Percentiles rank a stretch among this genome's conserved stretches.
Conservation (phyloP, 2,888 invertebrate genomes). For the Boloria selene region DNA sequence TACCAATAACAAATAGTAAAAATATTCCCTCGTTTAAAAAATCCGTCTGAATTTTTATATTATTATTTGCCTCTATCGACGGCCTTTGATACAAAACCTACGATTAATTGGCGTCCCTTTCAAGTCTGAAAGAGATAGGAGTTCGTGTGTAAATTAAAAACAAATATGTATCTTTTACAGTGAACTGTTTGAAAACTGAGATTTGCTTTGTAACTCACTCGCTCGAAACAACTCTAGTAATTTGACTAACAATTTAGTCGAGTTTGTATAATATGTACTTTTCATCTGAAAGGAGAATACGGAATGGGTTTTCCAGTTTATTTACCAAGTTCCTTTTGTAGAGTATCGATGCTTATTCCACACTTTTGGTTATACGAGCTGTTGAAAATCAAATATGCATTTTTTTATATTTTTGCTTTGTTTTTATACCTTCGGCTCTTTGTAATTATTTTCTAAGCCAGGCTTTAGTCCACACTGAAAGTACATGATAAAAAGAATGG, state of each 20-base stretch:
- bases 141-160: conserved; percentile 30
- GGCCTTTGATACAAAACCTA: conserved; percentile 43
- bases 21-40: conserved; percentile 18
- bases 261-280: conserved; percentile 8
- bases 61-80: conserved; percentile 38
- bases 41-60: conserved; percentile 13
- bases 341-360: not conserved
- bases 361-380: not conserved
- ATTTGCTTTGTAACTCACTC: conserved; percentile 20
- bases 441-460: too few species aligned
- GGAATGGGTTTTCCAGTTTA: conserved; percentile 2
- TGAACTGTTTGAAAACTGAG: conserved; percentile 28
- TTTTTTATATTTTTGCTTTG: too few species aligned
- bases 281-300: conserved; percentile 19
- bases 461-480: too few species aligned
- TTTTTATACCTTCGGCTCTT: too few species aligned
- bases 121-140: conserved; percentile 17
- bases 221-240: conserved; percentile 13
- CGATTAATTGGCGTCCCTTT: conserved; percentile 40
- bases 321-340: conserved; percentile 15
- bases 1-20: conserved; percentile 8
- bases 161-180: conserved; percentile 32
- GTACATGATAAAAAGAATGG: too few species aligned
- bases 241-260: conserved; percentile 18
- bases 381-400: too few species aligned